These are phyloP conservation scores for Steromphala cineraria DNA, from an alignment of 2,888 invertebrate genomes.

Conservation along the genomic window DNA sequence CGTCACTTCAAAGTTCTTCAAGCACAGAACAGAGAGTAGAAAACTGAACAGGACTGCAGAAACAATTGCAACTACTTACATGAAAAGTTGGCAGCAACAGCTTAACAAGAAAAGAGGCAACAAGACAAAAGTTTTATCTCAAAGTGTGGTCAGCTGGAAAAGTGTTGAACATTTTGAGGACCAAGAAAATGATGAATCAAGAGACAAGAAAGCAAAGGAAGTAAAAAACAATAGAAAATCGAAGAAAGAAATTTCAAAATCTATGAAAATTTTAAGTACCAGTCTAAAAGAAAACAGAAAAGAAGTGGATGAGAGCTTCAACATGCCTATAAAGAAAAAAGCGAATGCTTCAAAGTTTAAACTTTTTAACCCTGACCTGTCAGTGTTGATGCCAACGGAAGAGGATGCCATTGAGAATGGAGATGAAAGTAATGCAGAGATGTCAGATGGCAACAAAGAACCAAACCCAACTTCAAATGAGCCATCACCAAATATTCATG, in stretches of 20 bases:
- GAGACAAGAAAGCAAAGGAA: background rate
- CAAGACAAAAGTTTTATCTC: background rate
- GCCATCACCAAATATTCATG: too few species aligned
- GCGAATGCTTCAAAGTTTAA: background rate
- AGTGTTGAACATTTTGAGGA: background rate
- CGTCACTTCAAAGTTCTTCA: background rate
- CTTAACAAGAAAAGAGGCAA: background rate
- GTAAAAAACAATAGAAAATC: background rate
- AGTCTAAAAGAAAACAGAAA: too few species aligned
- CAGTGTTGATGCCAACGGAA: background rate
- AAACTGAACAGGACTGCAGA: background rate
- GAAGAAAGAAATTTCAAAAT: background rate
- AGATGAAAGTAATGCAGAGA: too few species aligned
- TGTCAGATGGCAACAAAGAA: too few species aligned
- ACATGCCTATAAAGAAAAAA: background rate
- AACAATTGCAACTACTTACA: conserved; percentile 9
- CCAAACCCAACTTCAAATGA: too few species aligned
- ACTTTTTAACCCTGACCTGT: background rate
- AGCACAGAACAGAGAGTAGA: background rate
- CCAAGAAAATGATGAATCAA: background rate
- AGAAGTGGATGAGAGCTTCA: too few species aligned
- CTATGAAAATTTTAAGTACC: too few species aligned
- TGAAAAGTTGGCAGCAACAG: conserved; percentile 4
- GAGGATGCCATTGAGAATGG: too few species aligned
- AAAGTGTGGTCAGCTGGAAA: background rate